These are phyloP conservation scores for Acanthurus lineatus DNA, from an alignment of 2,797 vertebrate species.

Conservation along the genomic window DNA sequence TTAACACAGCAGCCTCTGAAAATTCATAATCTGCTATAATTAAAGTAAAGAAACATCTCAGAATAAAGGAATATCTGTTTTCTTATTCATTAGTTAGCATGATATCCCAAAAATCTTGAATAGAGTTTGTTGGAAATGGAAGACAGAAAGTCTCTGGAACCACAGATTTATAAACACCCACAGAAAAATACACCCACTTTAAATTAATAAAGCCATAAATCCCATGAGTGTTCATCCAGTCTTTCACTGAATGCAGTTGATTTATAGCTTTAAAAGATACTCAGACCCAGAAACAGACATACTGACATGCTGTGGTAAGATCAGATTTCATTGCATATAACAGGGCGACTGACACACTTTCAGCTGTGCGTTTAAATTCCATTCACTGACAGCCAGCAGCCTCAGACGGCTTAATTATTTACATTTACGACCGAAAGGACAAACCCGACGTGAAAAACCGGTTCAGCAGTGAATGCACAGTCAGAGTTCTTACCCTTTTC, in stretches of 20 bases:
- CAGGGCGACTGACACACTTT: not conserved
- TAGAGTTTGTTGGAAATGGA: too few species aligned
- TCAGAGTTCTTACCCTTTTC: conserved; percentile 86
- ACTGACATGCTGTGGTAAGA: not conserved
- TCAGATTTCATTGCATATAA: not conserved
- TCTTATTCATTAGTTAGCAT: not conserved
- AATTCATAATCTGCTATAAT: not conserved
- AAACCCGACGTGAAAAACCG: conserved; percentile 34
- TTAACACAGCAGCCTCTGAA: not conserved
- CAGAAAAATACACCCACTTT: not conserved
- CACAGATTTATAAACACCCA: not conserved
- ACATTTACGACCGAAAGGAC: not conserved
- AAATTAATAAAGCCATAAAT: too few species aligned
- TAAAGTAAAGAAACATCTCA: not conserved
- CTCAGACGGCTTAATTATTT: conserved; percentile 8
- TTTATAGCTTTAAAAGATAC: not conserved
- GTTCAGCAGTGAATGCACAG: conserved; percentile 28
- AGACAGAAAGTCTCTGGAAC: not conserved
- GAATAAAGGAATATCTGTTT: not conserved
- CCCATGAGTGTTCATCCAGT: not conserved
- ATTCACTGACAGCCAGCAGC: not conserved
- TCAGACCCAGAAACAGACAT: not conserved
- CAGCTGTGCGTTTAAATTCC: not conserved
- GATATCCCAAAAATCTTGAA: not conserved
- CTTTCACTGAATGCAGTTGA: not conserved